A percentile compares a stretch with the other conserved stretches of the same genome.
phyloP scores from a whole-genome alignment of 2,113 vertebrate species.

The Andinoacara biseriatus region DNA sequence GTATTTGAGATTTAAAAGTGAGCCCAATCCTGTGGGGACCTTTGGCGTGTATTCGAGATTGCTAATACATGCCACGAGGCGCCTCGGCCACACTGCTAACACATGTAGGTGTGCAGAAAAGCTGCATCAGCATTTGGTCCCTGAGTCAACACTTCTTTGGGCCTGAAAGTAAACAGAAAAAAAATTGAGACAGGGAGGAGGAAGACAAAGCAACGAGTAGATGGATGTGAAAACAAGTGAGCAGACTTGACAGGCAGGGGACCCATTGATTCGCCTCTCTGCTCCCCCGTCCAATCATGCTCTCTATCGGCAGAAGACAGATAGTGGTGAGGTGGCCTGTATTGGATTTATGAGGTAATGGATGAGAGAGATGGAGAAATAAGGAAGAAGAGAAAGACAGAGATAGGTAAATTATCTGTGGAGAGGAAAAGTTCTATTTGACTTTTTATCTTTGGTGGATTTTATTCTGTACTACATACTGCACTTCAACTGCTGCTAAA shows the following conservation, averaged over 20 bases:
- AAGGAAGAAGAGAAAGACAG: slow-evolving; percentile 61
- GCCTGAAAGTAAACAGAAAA: slow-evolving; percentile 45
- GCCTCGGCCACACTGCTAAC: not conserved
- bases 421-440: not conserved
- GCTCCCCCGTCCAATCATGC: slow-evolving; percentile 54
- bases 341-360: slow-evolving; percentile 79
- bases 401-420: slow-evolving; percentile 34
- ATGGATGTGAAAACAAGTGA: slow-evolving; percentile 77
- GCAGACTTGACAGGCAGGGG: slow-evolving; percentile 66
- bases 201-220: slow-evolving; percentile 49
- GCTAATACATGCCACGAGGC: no score
- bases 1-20: no score
- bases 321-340: slow-evolving; percentile 79
- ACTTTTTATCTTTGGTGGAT: not conserved
- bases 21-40: no score
- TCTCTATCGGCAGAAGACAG: slow-evolving; percentile 75
- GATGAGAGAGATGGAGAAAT: slow-evolving; percentile 74
- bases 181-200: not conserved
- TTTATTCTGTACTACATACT: not conserved
- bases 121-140: slow-evolving; percentile 47
- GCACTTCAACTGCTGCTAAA: not conserved
- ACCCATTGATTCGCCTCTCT: slow-evolving; percentile 70
- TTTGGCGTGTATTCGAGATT: no score
- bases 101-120: not conserved
- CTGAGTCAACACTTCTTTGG: slow-evolving; percentile 8